Conservation (phyloP, 2,888 invertebrate species). For the Hymenopus coronatus region DNA sequence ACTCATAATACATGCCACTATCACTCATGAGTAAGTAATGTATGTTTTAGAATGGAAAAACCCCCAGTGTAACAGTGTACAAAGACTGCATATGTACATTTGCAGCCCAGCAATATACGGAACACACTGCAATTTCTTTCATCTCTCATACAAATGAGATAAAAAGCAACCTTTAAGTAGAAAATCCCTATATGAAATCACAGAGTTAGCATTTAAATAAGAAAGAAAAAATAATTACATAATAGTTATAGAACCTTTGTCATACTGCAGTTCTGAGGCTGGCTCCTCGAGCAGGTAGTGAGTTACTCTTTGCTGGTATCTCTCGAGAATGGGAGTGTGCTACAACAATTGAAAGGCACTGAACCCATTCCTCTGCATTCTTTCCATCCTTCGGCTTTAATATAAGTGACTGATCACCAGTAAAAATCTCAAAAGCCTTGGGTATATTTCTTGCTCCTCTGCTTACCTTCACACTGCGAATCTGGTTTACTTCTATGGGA, state of each 20-base stretch:
- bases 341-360: slow-evolving; percentile 89
- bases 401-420: slow-evolving; percentile 86
- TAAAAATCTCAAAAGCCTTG: slow-evolving; percentile 95
- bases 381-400: slow-evolving; percentile 92
- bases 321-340: slow-evolving; percentile 68
- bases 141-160: no score
- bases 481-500: slow-evolving; percentile 85
- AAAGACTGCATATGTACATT: no score
- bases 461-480: slow-evolving; percentile 91
- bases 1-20: no score
- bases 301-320: slow-evolving; percentile 50
- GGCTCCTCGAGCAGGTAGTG: slow-evolving; percentile 49
- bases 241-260: not conserved
- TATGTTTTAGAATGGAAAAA: no score
- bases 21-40: no score
- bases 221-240: not conserved
- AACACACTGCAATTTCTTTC: no score
- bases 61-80: no score
- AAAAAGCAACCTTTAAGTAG: no score
- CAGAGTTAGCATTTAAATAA: not conserved
- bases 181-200: not conserved
- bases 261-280: slow-evolving; percentile 30
- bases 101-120: no score
- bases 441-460: slow-evolving; percentile 89
- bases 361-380: slow-evolving; percentile 95